phyloP scores from a whole-genome alignment of 2,888 invertebrate species.

The Antheraea yamamai region DNA sequence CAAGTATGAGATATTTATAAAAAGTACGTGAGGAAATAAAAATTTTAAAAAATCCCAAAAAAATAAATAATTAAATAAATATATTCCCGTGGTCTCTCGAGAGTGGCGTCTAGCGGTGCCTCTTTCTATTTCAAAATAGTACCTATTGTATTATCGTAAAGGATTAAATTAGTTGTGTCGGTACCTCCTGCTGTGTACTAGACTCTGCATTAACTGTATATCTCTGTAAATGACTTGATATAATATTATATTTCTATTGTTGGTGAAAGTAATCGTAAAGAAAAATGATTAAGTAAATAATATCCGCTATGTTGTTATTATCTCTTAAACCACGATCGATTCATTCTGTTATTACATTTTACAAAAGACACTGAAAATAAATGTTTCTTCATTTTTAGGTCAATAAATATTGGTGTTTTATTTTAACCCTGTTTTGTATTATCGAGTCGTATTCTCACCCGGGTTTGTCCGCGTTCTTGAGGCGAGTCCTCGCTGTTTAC shows the following conservation, averaged over 20 bases:
- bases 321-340: slow-evolving; percentile 70
- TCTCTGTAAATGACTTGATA: slow-evolving; percentile 79
- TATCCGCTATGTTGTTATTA: slow-evolving; percentile 77
- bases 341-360: slow-evolving; percentile 83
- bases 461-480: neutral
- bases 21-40: slow-evolving; percentile 75
- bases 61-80: slow-evolving; percentile 30
- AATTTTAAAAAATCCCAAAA: slow-evolving; percentile 67
- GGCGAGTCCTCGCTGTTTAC: neutral
- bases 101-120: slow-evolving; percentile 29
- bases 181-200: slow-evolving; percentile 60
- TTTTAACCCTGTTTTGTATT: slow-evolving; percentile 48
- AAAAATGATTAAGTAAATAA: slow-evolving; percentile 49
- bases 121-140: slow-evolving; percentile 65
- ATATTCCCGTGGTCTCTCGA: slow-evolving; percentile 28
- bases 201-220: slow-evolving; percentile 67
- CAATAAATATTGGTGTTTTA: slow-evolving; percentile 83
- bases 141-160: slow-evolving; percentile 61
- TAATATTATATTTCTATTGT: slow-evolving; percentile 79
- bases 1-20: slow-evolving; percentile 80
- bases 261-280: slow-evolving; percentile 74
- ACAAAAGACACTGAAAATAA: slow-evolving; percentile 87
- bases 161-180: slow-evolving; percentile 80
- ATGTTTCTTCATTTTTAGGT: slow-evolving; percentile 89
- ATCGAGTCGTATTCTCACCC: neutral